Evolutionary conservation across 1,140 invertebrate species (phyloP), one percentile per base, ranked within the genome.

Genomic region (Ganaspis sp.): DNA sequence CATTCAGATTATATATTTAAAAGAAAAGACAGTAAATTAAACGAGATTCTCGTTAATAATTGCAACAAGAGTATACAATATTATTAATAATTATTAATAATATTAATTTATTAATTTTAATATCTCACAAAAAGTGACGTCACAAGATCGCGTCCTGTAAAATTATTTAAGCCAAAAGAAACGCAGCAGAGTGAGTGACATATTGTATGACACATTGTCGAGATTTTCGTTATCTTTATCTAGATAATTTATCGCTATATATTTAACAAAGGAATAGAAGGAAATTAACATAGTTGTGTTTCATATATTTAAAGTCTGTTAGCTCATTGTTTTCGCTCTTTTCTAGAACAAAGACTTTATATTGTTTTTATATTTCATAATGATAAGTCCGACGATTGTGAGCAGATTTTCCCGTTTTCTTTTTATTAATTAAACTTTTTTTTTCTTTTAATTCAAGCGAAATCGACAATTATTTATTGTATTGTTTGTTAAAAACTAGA

Each of bases 161-260:
- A 64, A 26, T 64, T 64, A n/a, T 64, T 64, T 45, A 15, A 45
- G 12, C n/a, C 11, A 45, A n/a, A 64, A 64, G 21, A 29, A 64
- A 2, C 9, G 49, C 21, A 23, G 15, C 21, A 64, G 21, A 26
- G 12, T 26, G 12, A 26, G 21, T 64, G 11, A 64, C 21, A 9
- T n/a, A n/a, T 64, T 54, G 49, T 45, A 45, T 45, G 42, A 45
- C 42, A 45, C 42, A 45, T 45, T 45, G 42, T 45, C 42, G 42
- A 45, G 42, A 45, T n/a, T 15, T 45, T 45, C n/a, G 42, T 45
- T 45, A 45, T n/a, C 42, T 45, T 45, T 45, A 45, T 45, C 42
- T n/a, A 45, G 6, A 34, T 45, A n/a, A 45, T 45, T 45, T 45
- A 45, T 15, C 15, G 8, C 9, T 42, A 45, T 45, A 1, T 45